phyloP scores from a whole-genome alignment of 2,797 vertebrate genomes.

The Cheirogaleus major region DNA sequence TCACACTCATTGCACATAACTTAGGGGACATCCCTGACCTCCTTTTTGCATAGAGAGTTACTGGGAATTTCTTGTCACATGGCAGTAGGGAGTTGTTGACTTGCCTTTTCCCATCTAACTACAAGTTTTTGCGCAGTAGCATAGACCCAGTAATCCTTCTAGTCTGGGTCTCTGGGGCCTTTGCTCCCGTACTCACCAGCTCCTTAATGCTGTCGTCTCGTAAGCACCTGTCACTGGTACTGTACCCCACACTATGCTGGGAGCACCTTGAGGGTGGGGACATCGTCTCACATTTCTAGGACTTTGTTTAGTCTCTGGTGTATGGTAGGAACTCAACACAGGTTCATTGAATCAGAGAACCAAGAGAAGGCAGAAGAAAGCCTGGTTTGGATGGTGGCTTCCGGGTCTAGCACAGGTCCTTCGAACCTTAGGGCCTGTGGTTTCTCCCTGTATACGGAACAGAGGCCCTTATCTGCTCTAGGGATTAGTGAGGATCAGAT shows the following conservation, averaged over 20 bases:
- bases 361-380: not conserved
- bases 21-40: not conserved
- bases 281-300: not conserved
- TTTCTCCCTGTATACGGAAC: not conserved
- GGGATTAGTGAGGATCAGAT: not conserved
- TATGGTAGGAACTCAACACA: accelerated
- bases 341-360: not conserved
- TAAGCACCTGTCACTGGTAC: not conserved
- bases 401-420: not conserved
- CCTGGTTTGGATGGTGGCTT: not conserved
- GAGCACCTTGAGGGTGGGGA: too few species aligned
- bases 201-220: not conserved
- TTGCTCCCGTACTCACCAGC: too few species aligned
- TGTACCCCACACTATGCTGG: not conserved
- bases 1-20: not conserved
- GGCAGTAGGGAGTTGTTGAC: too few species aligned
- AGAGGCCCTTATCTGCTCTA: not conserved
- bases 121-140: accelerated
- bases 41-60: not conserved
- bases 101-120: not conserved
- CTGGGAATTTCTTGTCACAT: not conserved
- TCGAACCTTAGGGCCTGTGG: not conserved
- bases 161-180: not conserved
- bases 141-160: not conserved
- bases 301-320: not conserved